Conservation (phyloP, 2,797 vertebrate species). For the Enteromius treurensis region DNA sequence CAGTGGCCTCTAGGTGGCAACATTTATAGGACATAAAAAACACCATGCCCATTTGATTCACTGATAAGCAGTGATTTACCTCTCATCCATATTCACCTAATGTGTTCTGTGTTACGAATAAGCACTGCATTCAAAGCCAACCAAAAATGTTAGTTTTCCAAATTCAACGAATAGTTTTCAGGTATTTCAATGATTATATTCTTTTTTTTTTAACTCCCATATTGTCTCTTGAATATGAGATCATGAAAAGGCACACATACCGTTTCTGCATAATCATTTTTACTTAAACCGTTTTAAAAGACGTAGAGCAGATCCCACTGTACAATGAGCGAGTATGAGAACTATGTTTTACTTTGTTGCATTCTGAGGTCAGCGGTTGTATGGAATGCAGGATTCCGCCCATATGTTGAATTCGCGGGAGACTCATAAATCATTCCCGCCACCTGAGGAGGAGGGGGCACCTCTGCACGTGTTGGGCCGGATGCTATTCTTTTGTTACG, state of each 20-base stretch:
- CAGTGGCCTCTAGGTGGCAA: constrained; percentile 73
- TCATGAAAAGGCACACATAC: background rate
- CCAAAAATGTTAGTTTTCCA: background rate
- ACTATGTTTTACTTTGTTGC: background rate
- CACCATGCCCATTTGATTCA: background rate
- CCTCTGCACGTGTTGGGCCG: constrained; percentile 67
- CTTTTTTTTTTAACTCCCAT: background rate
- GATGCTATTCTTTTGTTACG: constrained; percentile 52
- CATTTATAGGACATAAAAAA: constrained; percentile 3
- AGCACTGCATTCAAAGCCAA: background rate
- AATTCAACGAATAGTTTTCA: background rate
- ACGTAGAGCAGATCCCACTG: no score
- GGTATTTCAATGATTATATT: background rate
- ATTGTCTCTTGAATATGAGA: background rate
- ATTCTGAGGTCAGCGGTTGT: constrained; percentile 1
- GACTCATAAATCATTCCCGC: constrained; percentile 60
- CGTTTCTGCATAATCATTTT: background rate
- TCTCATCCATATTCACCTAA: background rate
- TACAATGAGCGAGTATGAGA: background rate
- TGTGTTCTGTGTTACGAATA: background rate
- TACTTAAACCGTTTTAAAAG: background rate
- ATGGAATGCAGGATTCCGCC: constrained; percentile 15
- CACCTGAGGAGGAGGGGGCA: constrained; percentile 48
- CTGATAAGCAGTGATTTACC: background rate
- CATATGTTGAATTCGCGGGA: constrained; percentile 18